A percentile compares a stretch with the other conserved stretches of the same genome.
These are phyloP conservation scores for Pampus argenteus DNA, from an alignment of 2,797 vertebrate species.

Conservation along the genomic window DNA sequence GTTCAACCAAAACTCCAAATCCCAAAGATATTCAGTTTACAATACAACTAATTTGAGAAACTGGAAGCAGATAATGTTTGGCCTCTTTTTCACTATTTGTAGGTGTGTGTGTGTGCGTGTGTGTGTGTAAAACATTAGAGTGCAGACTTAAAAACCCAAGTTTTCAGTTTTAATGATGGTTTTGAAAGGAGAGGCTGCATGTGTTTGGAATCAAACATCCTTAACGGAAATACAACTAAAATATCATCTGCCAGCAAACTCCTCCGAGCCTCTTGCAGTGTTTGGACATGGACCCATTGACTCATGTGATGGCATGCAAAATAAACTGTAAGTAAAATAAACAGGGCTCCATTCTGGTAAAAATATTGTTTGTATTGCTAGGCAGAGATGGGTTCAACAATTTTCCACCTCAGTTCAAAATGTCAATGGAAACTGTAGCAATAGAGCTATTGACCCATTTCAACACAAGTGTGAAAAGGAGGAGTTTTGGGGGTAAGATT, in stretches of 20 bases:
- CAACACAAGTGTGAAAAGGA: not conserved
- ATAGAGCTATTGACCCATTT: not conserved
- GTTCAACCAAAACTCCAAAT: not conserved
- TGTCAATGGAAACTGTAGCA: slow-evolving; percentile 14
- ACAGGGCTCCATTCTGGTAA: slow-evolving; percentile 54
- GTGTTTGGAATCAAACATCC: slow-evolving; percentile 72
- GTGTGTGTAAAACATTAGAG: not conserved
- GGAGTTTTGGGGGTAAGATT: not conserved
- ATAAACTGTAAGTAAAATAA: slow-evolving; percentile 70
- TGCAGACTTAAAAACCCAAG: not conserved
- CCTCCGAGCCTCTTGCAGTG: slow-evolving; percentile 31
- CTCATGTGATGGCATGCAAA: slow-evolving; percentile 62
- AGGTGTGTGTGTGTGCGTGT: no score
- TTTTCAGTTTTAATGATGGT: slow-evolving; percentile 33
- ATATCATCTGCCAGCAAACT: slow-evolving; percentile 29
- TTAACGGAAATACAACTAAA: slow-evolving; percentile 56
- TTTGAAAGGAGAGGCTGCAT: slow-evolving; percentile 45
- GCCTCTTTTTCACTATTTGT: no score
- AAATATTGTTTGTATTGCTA: slow-evolving; percentile 47
- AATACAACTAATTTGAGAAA: not conserved
- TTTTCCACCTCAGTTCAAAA: slow-evolving; percentile 33
- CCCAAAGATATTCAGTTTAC: not conserved
- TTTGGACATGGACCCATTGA: slow-evolving; percentile 67
- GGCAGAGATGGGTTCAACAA: slow-evolving; percentile 28
- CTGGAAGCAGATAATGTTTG: no score